Base-by-base conservation (phyloP, 1,140 invertebrate genomes). In the Diorhabda carinulata region DNA sequence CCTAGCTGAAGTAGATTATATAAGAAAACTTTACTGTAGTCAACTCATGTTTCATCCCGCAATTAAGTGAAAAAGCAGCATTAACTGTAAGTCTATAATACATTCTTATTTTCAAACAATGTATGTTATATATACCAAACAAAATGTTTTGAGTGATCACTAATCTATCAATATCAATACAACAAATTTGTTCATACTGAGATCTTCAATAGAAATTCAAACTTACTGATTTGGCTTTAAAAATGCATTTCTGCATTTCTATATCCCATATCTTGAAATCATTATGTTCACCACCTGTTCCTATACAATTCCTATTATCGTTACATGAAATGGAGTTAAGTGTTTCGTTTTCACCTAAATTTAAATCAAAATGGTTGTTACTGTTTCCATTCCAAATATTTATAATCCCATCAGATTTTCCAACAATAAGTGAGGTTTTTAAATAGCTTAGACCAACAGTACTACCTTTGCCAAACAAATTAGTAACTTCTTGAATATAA, bases 201-300 rank as follows among this genome's bases (percentile, higher is more conserved):
- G 62, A 61, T 65, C 58, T 57, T 10, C 43, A 58, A 68, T 42
- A 52, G 43, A 3, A 41, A 47, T 41, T 56, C 45, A 43, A 43
- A 72, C 76, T 75, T 73, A 79, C 79, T 1, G 80, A 87, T 92
- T 92, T 86, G 88, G 93, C 45, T 90, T 90, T 76, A 78, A 83
- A 81, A 90, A 94, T 67, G 82, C 79, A 79, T 77, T 73, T 70
- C 72, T 74, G 78, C 75, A 73, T 66, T 74, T 84, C 81, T 40
- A 93, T 70, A 80, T 94, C 88, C 86, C 88, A 93, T 56, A 93
- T 74, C 82, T 92, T 91, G 8, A 94, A 78, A 67, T 88, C 87
- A 82, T 92, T 90, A 81, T 91, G 88, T 74, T 89, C 85, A 41
- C 73, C 79, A 41, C 76, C 77, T 61, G 72, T 72, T 76, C 72